phyloP scores from a whole-genome alignment of 1,140 invertebrate genomes.

The Drosophila carrolli region DNA sequence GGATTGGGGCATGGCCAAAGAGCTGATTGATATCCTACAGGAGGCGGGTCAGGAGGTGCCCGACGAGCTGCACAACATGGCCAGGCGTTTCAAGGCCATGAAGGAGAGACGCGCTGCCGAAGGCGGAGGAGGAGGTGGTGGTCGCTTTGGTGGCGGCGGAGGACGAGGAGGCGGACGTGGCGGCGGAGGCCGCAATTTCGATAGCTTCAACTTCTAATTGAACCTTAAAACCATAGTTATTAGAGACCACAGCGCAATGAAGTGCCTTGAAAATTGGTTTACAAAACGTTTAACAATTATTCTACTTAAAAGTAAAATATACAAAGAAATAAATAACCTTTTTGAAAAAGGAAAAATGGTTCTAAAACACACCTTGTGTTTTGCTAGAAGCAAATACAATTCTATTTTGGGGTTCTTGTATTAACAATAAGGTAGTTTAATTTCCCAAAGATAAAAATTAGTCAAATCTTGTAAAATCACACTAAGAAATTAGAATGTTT shows the following conservation, averaged over 20 bases:
- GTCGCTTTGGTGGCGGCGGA: slow-evolving; percentile 38
- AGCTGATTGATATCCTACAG: slow-evolving; percentile 93
- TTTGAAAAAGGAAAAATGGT: not conserved
- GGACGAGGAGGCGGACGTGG: slow-evolving; percentile 29
- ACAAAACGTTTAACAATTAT: not conserved
- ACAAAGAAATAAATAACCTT: not conserved
- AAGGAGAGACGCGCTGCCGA: slow-evolving; percentile 86
- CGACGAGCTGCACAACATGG: slow-evolving; percentile 89
- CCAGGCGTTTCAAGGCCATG: slow-evolving; percentile 88
- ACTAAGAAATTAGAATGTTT: slow-evolving; percentile 11
- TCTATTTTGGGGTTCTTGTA: too few relatives aligned
- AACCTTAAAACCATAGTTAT: slow-evolving; percentile 3
- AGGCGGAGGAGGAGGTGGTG: slow-evolving; percentile 73
- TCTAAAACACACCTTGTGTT: too few relatives aligned
- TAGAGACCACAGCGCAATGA: slow-evolving; percentile 37
- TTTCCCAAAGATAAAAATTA: not conserved
- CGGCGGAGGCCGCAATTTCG: slow-evolving; percentile 21
- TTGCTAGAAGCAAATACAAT: too few relatives aligned
- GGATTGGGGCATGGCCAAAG: slow-evolving; percentile 92
- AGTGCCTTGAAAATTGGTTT: slow-evolving; percentile 37
- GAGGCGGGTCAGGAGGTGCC: slow-evolving; percentile 91
- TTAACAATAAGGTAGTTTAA: not conserved
- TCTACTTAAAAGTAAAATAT: not conserved
- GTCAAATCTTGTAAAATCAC: not conserved
- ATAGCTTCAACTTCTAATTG: slow-evolving; percentile 5